These are phyloP conservation scores for Andrena minutula DNA, from an alignment of 2,888 invertebrate species.

Conservation along the genomic window DNA sequence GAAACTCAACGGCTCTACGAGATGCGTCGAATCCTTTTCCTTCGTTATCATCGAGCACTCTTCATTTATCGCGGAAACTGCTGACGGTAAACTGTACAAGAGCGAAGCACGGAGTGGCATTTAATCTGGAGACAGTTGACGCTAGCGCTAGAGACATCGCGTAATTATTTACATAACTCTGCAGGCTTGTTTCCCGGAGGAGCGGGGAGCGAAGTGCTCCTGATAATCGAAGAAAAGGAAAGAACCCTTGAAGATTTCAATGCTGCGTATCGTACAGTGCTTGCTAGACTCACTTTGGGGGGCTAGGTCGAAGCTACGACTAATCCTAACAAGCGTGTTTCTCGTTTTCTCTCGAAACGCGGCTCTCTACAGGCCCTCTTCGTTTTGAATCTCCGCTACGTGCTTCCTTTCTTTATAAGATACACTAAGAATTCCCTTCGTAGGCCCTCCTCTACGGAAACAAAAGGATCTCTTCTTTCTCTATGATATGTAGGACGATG, in stretches of 20 bases:
- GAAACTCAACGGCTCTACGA: conserved; percentile 53
- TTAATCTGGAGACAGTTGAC: background rate
- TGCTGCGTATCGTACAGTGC: conserved; percentile 32
- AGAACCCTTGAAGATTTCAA: conserved; percentile 35
- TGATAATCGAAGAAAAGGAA: conserved; percentile 35
- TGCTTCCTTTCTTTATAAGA: conserved; percentile 11
- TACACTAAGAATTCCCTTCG: conserved; percentile 38
- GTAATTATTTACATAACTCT: background rate
- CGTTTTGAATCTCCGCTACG: conserved; percentile 13
- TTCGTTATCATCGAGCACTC: conserved; percentile 16
- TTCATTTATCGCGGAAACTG: background rate
- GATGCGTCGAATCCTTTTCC: conserved; percentile 29
- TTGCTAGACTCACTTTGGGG: conserved; percentile 39
- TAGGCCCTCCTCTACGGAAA: conserved; percentile 62
- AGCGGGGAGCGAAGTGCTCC: background rate
- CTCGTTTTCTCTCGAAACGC: conserved; percentile 59
- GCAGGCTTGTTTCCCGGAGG: background rate
- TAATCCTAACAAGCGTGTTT: conserved; percentile 73
- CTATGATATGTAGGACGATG: conserved; percentile 80
- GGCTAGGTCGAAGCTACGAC: conserved; percentile 66
- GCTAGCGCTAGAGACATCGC: background rate
- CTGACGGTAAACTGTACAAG: background rate
- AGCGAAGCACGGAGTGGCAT: too few species aligned
- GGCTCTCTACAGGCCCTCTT: conserved; percentile 71
- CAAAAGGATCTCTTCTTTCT: conserved; percentile 51